phyloP scores from a whole-genome alignment of 1,140 invertebrate genomes.

The Bombus huntii region DNA sequence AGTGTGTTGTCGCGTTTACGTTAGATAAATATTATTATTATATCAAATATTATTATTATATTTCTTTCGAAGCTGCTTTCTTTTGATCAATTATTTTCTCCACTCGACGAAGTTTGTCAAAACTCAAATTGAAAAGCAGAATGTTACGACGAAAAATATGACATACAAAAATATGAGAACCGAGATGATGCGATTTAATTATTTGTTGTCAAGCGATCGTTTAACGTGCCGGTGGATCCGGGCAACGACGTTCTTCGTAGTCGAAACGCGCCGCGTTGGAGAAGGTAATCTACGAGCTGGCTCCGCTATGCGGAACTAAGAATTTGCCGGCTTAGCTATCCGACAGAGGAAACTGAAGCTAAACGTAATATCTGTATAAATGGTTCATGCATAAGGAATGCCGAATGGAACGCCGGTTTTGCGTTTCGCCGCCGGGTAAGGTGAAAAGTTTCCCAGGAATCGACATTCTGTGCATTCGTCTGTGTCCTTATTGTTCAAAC shows the following conservation, averaged over 20 bases:
- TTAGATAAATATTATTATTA: too few species aligned
- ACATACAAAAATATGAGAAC: neutral
- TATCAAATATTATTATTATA: too few species aligned
- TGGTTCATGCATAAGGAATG: constrained; percentile 46
- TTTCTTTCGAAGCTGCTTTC: too few species aligned
- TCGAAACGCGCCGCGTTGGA: neutral
- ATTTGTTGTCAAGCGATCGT: neutral
- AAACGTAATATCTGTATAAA: constrained; percentile 55
- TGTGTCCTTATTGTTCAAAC: constrained; percentile 8
- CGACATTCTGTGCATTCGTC: neutral
- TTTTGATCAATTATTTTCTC: too few species aligned
- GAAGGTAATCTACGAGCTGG: constrained; percentile 27
- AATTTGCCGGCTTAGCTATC: constrained; percentile 17
- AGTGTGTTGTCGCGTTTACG: too few species aligned
- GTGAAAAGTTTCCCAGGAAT: constrained; percentile 12
- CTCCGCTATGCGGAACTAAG: constrained; percentile 42
- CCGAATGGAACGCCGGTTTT: constrained; percentile 37
- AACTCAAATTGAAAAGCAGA: too few species aligned
- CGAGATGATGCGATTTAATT: neutral
- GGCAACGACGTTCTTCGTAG: neutral
- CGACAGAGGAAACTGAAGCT: constrained; percentile 15
- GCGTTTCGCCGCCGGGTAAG: constrained; percentile 23
- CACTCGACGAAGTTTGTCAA: too few species aligned
- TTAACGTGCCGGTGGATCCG: neutral
- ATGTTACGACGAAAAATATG: too few species aligned